These are phyloP conservation scores for Unio delphinus DNA, from an alignment of 2,888 invertebrate genomes.

Conservation along the genomic window DNA sequence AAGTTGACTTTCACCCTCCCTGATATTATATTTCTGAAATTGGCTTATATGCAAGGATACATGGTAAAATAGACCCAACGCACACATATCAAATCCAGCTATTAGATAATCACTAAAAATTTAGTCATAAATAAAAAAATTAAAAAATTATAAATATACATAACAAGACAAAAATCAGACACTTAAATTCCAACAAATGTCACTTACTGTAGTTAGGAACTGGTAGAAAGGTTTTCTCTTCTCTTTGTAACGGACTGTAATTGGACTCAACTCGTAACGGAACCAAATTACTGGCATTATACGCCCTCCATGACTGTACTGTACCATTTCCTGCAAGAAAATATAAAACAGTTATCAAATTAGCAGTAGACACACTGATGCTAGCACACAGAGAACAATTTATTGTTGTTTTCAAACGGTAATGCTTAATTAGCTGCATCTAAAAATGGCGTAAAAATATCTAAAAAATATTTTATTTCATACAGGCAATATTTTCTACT, in stretches of 20 bases:
- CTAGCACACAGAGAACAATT: not conserved
- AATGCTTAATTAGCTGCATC: not conserved
- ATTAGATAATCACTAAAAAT: too few relatives aligned
- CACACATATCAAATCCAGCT: too few relatives aligned
- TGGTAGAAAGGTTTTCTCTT: constrained; percentile 75
- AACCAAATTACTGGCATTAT: constrained; percentile 77
- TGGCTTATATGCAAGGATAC: too few relatives aligned
- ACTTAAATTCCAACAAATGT: not conserved
- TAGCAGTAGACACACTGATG: not conserved
- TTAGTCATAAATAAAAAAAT: too few relatives aligned
- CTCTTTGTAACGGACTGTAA: constrained; percentile 76
- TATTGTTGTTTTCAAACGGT: too few relatives aligned
- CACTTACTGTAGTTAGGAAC: constrained; percentile 75
- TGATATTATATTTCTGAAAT: too few relatives aligned
- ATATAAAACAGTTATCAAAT: not conserved
- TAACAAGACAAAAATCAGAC: not conserved
- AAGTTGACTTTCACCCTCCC: too few relatives aligned
- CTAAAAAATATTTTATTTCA: not conserved
- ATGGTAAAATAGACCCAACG: too few relatives aligned
- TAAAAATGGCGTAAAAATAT: not conserved
- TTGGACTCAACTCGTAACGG: constrained; percentile 76
- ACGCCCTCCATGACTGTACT: constrained; percentile 70
- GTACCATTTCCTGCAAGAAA: constrained; percentile 69
- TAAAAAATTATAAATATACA: not conserved
- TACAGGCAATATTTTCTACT: not conserved